Evolutionary conservation across 2,797 vertebrate genomes (phyloP).

Genomic region (Rachycentron canadum): DNA sequence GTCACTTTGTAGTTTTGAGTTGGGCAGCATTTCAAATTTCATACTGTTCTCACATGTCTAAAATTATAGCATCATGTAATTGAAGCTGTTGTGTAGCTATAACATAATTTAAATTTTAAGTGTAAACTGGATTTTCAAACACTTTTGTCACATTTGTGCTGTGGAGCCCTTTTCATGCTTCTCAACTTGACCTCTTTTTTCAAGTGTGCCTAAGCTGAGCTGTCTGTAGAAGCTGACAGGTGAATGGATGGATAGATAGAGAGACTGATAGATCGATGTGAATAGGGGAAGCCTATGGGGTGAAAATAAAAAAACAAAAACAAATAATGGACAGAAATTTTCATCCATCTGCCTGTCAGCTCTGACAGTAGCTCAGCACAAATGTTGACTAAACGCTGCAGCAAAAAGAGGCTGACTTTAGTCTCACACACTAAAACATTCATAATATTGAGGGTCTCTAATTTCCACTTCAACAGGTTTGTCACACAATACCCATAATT

Average conservation of each 20-base stretch:
- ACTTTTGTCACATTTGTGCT: neutral
- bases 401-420: slow-evolving; percentile 6
- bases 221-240: slow-evolving; percentile 21
- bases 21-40: slow-evolving; percentile 13
- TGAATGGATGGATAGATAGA: slow-evolving; percentile 11
- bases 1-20: slow-evolving; percentile 30
- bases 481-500: neutral
- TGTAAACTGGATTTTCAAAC: slow-evolving; percentile 26
- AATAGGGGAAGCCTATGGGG: slow-evolving; percentile 29
- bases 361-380: slow-evolving; percentile 49
- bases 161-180: slow-evolving; percentile 1
- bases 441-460: neutral
- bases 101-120: slow-evolving; percentile 3
- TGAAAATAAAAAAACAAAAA: slow-evolving; percentile 38
- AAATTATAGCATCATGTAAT: slow-evolving; percentile 31
- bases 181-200: slow-evolving; percentile 5
- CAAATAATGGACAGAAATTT: slow-evolving; percentile 54
- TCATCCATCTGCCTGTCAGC: slow-evolving; percentile 45
- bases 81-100: slow-evolving; percentile 22
- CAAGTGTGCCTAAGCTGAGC: neutral
- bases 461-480: slow-evolving; percentile 7
- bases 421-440: slow-evolving; percentile 19
- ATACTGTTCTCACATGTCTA: slow-evolving; percentile 29
- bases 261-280: neutral
- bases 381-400: neutral